Conservation (phyloP, 2,113 vertebrate genomes). For the Salvelinus namaycush region DNA sequence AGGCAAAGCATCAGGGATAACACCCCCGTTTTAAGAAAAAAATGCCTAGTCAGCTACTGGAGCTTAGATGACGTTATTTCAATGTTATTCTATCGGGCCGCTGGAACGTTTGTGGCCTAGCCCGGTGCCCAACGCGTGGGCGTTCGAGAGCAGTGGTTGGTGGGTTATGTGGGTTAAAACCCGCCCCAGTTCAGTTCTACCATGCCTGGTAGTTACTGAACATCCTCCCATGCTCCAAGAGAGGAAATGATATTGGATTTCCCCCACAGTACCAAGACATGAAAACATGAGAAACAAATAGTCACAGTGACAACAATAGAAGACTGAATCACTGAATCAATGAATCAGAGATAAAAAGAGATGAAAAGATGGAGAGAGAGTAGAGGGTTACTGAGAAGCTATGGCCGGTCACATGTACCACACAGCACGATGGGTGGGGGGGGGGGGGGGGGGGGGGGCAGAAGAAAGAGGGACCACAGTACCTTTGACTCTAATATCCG, state of each 20-base stretch:
- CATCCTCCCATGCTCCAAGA: background rate
- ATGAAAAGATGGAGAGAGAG: background rate
- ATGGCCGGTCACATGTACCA: background rate
- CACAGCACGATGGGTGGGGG: slow-evolving; percentile 12
- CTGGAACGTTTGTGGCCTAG: background rate
- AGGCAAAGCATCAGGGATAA: background rate
- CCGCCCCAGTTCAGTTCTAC: background rate
- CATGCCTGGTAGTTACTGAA: background rate
- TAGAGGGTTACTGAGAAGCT: background rate
- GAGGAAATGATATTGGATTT: background rate
- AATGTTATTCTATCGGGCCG: background rate
- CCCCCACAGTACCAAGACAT: background rate
- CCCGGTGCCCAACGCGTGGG: background rate
- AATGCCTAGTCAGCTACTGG: background rate
- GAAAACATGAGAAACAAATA: background rate
- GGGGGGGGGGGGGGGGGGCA: background rate
- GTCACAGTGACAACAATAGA: background rate
- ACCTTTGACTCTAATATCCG: slow-evolving; percentile 99
- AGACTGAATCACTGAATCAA: too few species aligned
- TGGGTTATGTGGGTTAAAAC: background rate
- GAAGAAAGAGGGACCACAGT: slow-evolving; percentile 84
- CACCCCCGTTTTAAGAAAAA: background rate
- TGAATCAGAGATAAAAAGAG: background rate
- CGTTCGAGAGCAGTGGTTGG: background rate
- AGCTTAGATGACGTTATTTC: background rate